A percentile compares a stretch with the other conserved stretches of the same genome.
These are phyloP conservation scores for Heliconius hortense DNA, from an alignment of 2,888 invertebrate genomes.

Conservation along the genomic window DNA sequence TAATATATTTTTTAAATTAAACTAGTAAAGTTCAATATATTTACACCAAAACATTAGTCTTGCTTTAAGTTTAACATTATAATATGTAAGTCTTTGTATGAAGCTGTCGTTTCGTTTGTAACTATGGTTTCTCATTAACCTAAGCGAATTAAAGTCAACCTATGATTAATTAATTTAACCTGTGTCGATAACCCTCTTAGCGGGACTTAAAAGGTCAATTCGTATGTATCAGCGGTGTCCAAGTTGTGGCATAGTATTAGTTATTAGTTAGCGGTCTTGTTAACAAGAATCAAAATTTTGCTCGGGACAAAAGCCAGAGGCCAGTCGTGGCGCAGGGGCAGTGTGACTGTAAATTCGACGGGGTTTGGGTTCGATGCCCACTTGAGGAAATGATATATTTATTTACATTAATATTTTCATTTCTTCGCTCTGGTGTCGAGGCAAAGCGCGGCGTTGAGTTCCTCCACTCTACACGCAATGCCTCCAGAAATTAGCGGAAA, in stretches of 20 bases:
- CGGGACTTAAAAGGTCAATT: constrained; percentile 19
- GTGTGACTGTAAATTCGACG: too few species aligned
- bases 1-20: background rate
- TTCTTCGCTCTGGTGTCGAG: too few species aligned
- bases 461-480: too few species aligned
- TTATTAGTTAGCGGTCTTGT: background rate
- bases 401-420: too few species aligned
- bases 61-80: background rate
- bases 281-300: background rate
- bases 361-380: too few species aligned
- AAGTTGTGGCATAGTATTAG: constrained; percentile 1
- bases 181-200: constrained; percentile 20
- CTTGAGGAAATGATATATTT: too few species aligned
- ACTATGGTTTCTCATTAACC: constrained; percentile 20
- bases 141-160: constrained; percentile 15
- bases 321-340: too few species aligned
- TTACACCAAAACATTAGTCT: background rate
- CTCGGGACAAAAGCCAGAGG: too few species aligned
- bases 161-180: constrained; percentile 24
- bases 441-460: too few species aligned
- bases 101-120: constrained; percentile 14
- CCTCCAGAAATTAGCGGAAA: too few species aligned
- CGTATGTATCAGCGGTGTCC: constrained; percentile 9
- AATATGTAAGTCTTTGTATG: background rate
- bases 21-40: background rate